These are phyloP conservation scores for Cyclophora albipunctata DNA, from an alignment of 2,888 invertebrate genomes.

Conservation along the genomic window DNA sequence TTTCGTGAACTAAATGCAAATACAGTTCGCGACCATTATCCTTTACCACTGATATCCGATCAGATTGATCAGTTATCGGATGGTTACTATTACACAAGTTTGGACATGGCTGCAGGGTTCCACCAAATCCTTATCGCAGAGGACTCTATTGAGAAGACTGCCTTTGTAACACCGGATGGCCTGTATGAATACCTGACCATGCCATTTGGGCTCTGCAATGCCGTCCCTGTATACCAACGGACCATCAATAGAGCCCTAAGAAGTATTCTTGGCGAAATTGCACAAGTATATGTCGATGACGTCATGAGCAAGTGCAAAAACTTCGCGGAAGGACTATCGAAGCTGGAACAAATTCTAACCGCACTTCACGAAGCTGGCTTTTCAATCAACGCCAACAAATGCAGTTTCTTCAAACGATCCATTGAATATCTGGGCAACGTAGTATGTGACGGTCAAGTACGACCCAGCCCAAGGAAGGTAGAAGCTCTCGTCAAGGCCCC, in stretches of 20 bases:
- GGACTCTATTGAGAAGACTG: slow-evolving; percentile 24
- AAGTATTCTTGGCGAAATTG: slow-evolving; percentile 5
- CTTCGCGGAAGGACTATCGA: slow-evolving; percentile 12
- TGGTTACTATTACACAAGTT: slow-evolving; percentile 2
- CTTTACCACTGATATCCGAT: slow-evolving; percentile 9
- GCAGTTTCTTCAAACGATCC: slow-evolving; percentile 17
- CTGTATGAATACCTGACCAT: slow-evolving; percentile 25
- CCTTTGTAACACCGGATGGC: slow-evolving; percentile 28
- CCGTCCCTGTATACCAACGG: slow-evolving; percentile 16
- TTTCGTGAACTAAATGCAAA: slow-evolving; percentile 11
- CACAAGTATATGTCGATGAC: slow-evolving; percentile 28
- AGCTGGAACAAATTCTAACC: slow-evolving; percentile 17
- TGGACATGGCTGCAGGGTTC: slow-evolving; percentile 14
- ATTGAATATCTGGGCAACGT: slow-evolving; percentile 27
- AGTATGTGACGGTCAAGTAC: slow-evolving; percentile 19
- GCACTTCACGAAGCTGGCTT: slow-evolving; percentile 23
- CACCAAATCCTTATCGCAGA: slow-evolving; percentile 18
- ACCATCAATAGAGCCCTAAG: slow-evolving; percentile 3
- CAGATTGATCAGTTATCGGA: slow-evolving; percentile 9
- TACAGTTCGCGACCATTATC: slow-evolving; percentile 13
- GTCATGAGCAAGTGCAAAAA: slow-evolving; percentile 19
- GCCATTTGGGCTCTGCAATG: slow-evolving; percentile 27
- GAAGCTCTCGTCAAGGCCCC: slow-evolving; percentile 25
- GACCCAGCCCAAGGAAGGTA: slow-evolving; percentile 24
- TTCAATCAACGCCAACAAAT: slow-evolving; percentile 23